Conservation (phyloP, 1,140 invertebrate genomes). For the Eumaeus atala region DNA sequence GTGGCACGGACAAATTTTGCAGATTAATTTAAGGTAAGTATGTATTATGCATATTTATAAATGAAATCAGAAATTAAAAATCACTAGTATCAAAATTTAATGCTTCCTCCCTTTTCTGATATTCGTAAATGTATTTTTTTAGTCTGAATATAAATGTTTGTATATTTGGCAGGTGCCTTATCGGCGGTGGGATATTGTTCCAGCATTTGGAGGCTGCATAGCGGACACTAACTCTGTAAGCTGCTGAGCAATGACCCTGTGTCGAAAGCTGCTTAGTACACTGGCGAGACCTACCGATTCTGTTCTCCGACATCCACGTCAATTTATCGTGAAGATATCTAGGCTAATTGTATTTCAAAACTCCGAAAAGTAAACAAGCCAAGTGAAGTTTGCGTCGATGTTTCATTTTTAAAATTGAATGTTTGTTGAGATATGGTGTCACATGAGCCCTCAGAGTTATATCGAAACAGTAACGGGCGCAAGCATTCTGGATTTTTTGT, state of each 20-base stretch:
- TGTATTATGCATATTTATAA: too few species aligned
- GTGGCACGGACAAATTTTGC: too few species aligned
- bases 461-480: conserved; percentile 1
- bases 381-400: not conserved
- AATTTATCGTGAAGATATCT: not conserved
- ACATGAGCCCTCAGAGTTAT: not conserved
- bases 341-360: not conserved
- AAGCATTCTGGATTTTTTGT: conserved; percentile 4
- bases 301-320: not conserved
- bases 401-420: not conserved
- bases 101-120: too few species aligned
- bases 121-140: too few species aligned
- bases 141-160: too few species aligned
- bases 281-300: too few species aligned
- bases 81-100: not conserved
- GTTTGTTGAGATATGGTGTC: not conserved
- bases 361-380: not conserved
- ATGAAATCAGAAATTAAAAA: too few species aligned
- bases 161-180: too few species aligned
- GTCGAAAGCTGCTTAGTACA: too few species aligned
- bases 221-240: not conserved
- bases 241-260: not conserved
- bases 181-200: not conserved
- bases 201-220: not conserved
- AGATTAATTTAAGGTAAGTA: too few species aligned